Percentiles rank a stretch among this genome's conserved stretches.
Evolutionary conservation across 2,797 vertebrate genomes (phyloP).

Genomic region (Pelodytes ibericus): DNA sequence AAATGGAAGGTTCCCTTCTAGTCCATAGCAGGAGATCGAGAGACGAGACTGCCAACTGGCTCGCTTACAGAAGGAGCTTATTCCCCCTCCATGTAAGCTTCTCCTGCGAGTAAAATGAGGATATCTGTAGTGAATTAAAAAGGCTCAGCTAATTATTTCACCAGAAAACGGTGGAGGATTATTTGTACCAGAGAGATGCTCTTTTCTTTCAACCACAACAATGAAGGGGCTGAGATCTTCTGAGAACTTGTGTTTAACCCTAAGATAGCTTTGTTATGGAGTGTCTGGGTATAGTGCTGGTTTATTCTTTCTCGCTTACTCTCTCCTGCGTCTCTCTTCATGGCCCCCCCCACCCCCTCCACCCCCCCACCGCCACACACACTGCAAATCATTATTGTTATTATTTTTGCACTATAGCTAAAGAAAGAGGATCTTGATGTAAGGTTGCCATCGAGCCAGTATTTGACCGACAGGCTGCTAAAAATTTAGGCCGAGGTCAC

Average conservation of each 20-base stretch:
- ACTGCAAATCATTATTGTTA: no score
- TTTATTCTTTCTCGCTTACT: no score
- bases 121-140: slow-evolving; percentile 60
- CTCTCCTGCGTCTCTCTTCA: no score
- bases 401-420: no score
- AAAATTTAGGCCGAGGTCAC: no score
- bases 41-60: slow-evolving; percentile 56
- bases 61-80: slow-evolving; percentile 60
- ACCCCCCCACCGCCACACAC: not conserved
- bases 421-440: no score
- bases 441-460: no score
- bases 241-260: slow-evolving; percentile 29
- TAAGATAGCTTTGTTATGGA: slow-evolving; percentile 9
- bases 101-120: slow-evolving; percentile 62
- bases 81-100: slow-evolving; percentile 60
- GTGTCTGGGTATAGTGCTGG: slow-evolving; percentile 2
- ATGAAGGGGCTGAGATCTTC: slow-evolving; percentile 21
- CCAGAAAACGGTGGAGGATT: slow-evolving; percentile 51
- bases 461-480: no score
- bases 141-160: slow-evolving; percentile 37
- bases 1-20: slow-evolving; percentile 55
- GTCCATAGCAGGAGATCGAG: slow-evolving; percentile 19
- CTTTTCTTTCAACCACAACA: slow-evolving; percentile 38
- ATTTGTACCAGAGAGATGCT: slow-evolving; percentile 44
- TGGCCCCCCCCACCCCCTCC: no score